Percentiles rank a stretch among this genome's conserved stretches.
These are phyloP conservation scores for Nymphalis c-album DNA, from an alignment of 2,888 invertebrate genomes.

Conservation along the genomic window DNA sequence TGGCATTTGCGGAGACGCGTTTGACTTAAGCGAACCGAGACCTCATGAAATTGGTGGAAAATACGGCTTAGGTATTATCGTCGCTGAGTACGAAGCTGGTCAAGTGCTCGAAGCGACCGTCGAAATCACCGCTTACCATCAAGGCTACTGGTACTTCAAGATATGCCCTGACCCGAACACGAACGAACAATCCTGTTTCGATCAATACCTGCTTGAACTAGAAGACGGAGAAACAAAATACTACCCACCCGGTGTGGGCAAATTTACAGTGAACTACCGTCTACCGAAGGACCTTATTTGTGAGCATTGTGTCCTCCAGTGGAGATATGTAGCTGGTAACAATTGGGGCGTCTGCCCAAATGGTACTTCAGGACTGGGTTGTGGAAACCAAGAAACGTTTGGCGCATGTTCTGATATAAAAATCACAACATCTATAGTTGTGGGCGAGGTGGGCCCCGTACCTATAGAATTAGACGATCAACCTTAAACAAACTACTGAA, in stretches of 20 bases:
- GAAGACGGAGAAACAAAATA: slow-evolving; percentile 81
- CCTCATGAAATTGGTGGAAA: slow-evolving; percentile 90
- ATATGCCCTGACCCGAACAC: slow-evolving; percentile 87
- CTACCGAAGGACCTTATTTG: slow-evolving; percentile 85
- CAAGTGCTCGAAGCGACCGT: slow-evolving; percentile 85
- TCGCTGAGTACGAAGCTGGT: slow-evolving; percentile 85
- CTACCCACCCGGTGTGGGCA: slow-evolving; percentile 86
- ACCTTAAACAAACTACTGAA: background rate
- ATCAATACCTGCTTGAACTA: slow-evolving; percentile 83
- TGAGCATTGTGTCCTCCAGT: slow-evolving; percentile 91
- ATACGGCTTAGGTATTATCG: slow-evolving; percentile 88
- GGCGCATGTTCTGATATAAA: slow-evolving; percentile 89
- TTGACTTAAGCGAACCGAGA: slow-evolving; percentile 84
- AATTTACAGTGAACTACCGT: slow-evolving; percentile 84
- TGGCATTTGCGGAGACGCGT: slow-evolving; percentile 92
- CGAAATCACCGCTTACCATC: slow-evolving; percentile 90
- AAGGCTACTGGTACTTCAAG: slow-evolving; percentile 91
- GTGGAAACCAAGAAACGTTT: slow-evolving; percentile 93
- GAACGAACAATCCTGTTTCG: slow-evolving; percentile 87
- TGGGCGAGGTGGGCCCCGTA: slow-evolving; percentile 1
- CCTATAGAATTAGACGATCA: background rate
- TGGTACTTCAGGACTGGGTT: slow-evolving; percentile 88
- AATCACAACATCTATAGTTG: slow-evolving; percentile 39
- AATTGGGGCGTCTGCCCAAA: slow-evolving; percentile 89
- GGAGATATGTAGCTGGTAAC: slow-evolving; percentile 92